A percentile compares a stretch with the other conserved stretches of the same genome.
Conservation (phyloP, 2,113 vertebrate species). For the Chloroceryle aenea region DNA sequence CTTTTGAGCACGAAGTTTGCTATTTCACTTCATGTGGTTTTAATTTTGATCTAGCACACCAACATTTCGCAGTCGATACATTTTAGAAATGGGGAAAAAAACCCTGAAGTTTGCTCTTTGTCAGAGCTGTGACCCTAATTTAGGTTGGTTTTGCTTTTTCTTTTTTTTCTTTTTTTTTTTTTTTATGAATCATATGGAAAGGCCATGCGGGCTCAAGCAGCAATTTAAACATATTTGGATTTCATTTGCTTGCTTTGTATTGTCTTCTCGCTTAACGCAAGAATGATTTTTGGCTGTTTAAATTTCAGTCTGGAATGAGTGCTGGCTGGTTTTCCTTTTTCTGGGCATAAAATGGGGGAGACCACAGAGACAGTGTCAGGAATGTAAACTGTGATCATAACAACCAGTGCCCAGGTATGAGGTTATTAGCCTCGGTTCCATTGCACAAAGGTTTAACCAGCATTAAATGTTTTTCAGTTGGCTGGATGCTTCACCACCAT, state of each 20-base stretch:
- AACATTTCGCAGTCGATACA: neutral
- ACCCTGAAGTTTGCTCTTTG: neutral
- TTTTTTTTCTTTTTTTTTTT: neutral
- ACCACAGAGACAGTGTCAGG: neutral
- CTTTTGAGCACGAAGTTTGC: constrained; percentile 29
- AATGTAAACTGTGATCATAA: constrained; percentile 29
- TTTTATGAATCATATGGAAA: neutral
- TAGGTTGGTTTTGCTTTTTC: neutral
- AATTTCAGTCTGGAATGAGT: constrained; percentile 43
- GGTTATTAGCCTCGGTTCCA: neutral
- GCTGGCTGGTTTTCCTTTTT: constrained; percentile 10
- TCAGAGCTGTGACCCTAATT: neutral
- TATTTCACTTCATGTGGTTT: constrained; percentile 46
- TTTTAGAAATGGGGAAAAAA: neutral
- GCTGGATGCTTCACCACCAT: neutral
- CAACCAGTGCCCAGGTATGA: neutral
- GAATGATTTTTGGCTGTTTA: constrained; percentile 61
- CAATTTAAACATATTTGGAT: constrained; percentile 53
- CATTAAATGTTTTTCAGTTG: neutral
- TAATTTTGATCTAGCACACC: constrained; percentile 17
- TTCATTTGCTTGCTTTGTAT: constrained; percentile 29
- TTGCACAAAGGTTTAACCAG: neutral
- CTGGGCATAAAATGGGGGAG: constrained; percentile 6
- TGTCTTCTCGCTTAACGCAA: constrained; percentile 42
- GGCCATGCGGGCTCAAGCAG: neutral